A percentile compares a stretch with the other conserved stretches of the same genome.
phyloP scores from a whole-genome alignment of 2,888 invertebrate species.

The Caenorhabditis sinica region DNA sequence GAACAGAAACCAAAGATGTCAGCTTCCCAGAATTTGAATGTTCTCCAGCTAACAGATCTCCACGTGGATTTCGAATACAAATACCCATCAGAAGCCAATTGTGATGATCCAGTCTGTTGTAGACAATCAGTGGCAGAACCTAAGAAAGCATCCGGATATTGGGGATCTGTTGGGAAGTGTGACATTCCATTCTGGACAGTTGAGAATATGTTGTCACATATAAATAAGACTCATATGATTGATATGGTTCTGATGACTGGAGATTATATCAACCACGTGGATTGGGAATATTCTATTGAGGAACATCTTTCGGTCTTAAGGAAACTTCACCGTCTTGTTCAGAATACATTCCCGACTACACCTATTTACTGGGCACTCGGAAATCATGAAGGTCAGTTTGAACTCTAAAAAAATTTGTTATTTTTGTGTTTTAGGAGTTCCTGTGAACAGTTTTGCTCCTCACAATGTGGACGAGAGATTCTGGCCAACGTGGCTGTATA shows the following conservation, averaged over 20 bases:
- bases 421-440: slow-evolving; percentile 44
- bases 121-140: slow-evolving; percentile 69
- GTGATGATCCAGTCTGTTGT: slow-evolving; percentile 95
- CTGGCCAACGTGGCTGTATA: slow-evolving; percentile 90
- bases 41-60: slow-evolving; percentile 94
- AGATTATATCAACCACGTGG: slow-evolving; percentile 95
- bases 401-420: background rate
- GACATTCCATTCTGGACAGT: slow-evolving; percentile 95
- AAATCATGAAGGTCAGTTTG: slow-evolving; percentile 91
- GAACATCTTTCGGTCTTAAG: slow-evolving; percentile 73
- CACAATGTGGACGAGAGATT: slow-evolving; percentile 83
- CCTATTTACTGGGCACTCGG: slow-evolving; percentile 96
- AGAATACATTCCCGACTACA: slow-evolving; percentile 88
- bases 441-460: slow-evolving; percentile 84
- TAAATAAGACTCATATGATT: slow-evolving; percentile 83
- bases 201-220: slow-evolving; percentile 90
- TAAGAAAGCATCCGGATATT: slow-evolving; percentile 89
- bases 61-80: slow-evolving; percentile 96
- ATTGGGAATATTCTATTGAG: slow-evolving; percentile 90
- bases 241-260: slow-evolving; percentile 92
- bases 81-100: slow-evolving; percentile 92
- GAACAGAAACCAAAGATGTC: slow-evolving; percentile 4
- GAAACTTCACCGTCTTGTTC: slow-evolving; percentile 49
- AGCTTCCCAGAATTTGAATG: slow-evolving; percentile 58
- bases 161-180: slow-evolving; percentile 97